Evolutionary conservation across 2,888 invertebrate genomes (phyloP).

Genomic region (Tortrix viridana): DNA sequence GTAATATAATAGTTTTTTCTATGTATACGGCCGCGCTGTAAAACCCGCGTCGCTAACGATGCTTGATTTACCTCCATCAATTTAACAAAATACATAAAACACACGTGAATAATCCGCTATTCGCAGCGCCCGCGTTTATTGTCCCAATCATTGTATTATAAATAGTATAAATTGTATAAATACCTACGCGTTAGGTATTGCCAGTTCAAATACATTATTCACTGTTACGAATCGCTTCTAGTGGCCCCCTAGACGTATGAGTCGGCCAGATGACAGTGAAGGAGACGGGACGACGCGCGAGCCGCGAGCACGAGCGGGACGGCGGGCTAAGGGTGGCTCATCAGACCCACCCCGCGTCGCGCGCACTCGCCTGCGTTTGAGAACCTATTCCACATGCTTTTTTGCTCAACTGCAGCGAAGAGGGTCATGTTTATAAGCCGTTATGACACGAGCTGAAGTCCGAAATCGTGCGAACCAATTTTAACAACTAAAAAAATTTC

Average conservation of each 20-base stretch:
- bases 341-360: constrained; percentile 79
- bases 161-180: constrained; percentile 10
- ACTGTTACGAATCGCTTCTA: constrained; percentile 80
- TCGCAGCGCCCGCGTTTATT: constrained; percentile 61
- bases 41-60: constrained; percentile 80
- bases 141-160: constrained; percentile 50
- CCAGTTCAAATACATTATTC: constrained; percentile 76
- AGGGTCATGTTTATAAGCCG: constrained; percentile 27
- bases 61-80: constrained; percentile 79
- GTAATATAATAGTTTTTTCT: constrained; percentile 73
- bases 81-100: constrained; percentile 71
- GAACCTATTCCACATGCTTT: constrained; percentile 59
- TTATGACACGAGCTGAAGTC: no score
- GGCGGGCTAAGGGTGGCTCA: constrained; percentile 70
- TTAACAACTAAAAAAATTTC: no score
- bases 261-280: constrained; percentile 74
- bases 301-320: constrained; percentile 57
- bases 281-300: constrained; percentile 51
- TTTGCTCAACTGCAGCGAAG: constrained; percentile 38
- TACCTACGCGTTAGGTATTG: constrained; percentile 61
- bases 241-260: constrained; percentile 73
- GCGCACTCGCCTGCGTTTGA: constrained; percentile 72
- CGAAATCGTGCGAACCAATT: no score
- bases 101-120: constrained; percentile 65
- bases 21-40: constrained; percentile 77